These are phyloP conservation scores for Actinia equina DNA, from an alignment of 64 coral and sea anemone genomes.

Conservation along the genomic window DNA sequence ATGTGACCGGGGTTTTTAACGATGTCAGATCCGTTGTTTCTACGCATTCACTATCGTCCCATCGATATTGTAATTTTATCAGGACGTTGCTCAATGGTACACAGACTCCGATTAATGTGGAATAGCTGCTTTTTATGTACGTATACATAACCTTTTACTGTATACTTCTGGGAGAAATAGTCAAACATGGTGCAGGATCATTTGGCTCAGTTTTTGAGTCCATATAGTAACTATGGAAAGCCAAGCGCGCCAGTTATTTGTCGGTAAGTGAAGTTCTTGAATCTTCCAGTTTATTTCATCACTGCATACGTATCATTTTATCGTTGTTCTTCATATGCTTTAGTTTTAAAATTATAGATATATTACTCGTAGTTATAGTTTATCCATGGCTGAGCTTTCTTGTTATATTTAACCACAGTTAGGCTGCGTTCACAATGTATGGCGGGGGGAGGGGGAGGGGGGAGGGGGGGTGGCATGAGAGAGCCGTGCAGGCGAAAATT, in stretches of 20 bases:
- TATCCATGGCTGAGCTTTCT: too few relatives aligned
- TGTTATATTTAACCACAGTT: too few relatives aligned
- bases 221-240: background rate
- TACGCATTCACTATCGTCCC: background rate
- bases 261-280: background rate
- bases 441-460: too few relatives aligned
- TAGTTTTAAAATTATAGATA: too few relatives aligned
- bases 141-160: background rate
- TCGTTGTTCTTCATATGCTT: too few relatives aligned
- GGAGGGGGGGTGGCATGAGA: too few relatives aligned
- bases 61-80: background rate
- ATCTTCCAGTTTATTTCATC: background rate
- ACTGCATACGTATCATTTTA: too few relatives aligned
- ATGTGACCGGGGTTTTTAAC: constrained; percentile 4
- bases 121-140: background rate
- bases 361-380: too few relatives aligned
- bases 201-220: background rate
- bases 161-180: background rate
- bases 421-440: too few relatives aligned
- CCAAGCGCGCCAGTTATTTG: background rate
- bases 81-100: background rate
- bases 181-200: background rate
- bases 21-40: constrained; percentile 6
- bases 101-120: constrained; percentile 1
- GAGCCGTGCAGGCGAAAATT: too few relatives aligned